phyloP scores from a whole-genome alignment of 2,888 invertebrate genomes.

The Linnaemya tessellans region DNA sequence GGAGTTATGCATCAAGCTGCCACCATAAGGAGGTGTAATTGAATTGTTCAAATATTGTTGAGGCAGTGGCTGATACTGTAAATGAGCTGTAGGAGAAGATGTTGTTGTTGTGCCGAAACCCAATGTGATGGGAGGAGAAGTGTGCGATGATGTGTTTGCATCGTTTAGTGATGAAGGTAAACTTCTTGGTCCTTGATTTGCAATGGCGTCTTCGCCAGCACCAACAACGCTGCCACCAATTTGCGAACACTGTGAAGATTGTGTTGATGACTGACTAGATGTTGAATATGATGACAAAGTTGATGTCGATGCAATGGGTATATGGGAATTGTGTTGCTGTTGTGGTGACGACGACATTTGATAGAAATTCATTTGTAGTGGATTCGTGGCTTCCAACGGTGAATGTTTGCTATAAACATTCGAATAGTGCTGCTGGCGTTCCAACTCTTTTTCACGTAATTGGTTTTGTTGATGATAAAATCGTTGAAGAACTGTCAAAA shows the following conservation, averaged over 20 bases:
- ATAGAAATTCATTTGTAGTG: conserved; percentile 63
- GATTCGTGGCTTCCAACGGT: conserved; percentile 62
- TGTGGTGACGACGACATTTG: conserved; percentile 50
- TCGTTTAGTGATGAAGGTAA: conserved; percentile 57
- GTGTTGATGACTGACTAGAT: conserved; percentile 81
- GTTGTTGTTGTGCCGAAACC: conserved; percentile 60
- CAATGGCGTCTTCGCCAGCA: conserved; percentile 20
- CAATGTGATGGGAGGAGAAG: conserved; percentile 60
- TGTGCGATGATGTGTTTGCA: conserved; percentile 42
- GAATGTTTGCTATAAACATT: conserved; percentile 64
- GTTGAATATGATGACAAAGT: conserved; percentile 79
- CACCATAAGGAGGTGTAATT: conserved; percentile 42
- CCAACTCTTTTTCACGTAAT: conserved; percentile 85
- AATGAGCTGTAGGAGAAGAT: conserved; percentile 70
- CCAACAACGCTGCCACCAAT: conserved; percentile 45
- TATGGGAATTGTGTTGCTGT: conserved; percentile 72
- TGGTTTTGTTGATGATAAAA: conserved; percentile 92
- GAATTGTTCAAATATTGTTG: conserved; percentile 72
- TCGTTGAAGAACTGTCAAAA: conserved; percentile 86
- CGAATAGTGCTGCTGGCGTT: conserved; percentile 77
- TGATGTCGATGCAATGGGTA: conserved; percentile 74
- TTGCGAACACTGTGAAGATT: conserved; percentile 74
- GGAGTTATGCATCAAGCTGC: conserved; percentile 64
- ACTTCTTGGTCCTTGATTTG: conserved; percentile 73
- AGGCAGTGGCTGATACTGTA: conserved; percentile 80